Conservation (phyloP, 2,888 invertebrate species). For the Sarcophaga carnaria region DNA sequence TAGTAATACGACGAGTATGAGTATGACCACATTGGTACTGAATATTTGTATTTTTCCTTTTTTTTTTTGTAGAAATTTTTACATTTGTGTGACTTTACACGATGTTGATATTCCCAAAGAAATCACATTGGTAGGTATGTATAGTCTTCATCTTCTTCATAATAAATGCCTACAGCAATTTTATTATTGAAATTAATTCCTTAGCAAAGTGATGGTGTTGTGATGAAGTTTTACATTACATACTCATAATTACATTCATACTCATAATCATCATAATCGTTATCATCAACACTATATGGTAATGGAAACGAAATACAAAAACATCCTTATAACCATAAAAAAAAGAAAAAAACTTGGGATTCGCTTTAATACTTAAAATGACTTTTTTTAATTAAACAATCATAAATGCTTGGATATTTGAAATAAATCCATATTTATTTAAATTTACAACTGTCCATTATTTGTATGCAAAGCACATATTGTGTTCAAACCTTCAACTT, state of each 20-base stretch:
- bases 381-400: constrained; percentile 31
- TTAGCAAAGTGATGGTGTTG: constrained; percentile 62
- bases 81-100: constrained; percentile 34
- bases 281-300: no score
- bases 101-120: constrained; percentile 50
- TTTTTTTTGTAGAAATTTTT: not conserved
- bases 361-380: not conserved
- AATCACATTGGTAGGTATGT: constrained; percentile 57
- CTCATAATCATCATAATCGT: no score
- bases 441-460: constrained; percentile 19
- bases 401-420: not conserved
- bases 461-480: constrained; percentile 42
- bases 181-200: constrained; percentile 72
- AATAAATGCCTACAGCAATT: constrained; percentile 69
- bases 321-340: not conserved
- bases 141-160: constrained; percentile 61
- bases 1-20: not conserved
- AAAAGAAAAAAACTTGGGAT: not conserved
- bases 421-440: constrained; percentile 22
- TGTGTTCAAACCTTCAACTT: constrained; percentile 41
- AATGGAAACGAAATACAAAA: not conserved
- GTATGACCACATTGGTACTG: constrained; percentile 2
- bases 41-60: not conserved
- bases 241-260: not conserved
- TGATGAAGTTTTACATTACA: not conserved